Base-by-base conservation (phyloP, 2,797 vertebrate genomes). In the Cossypha dichroa region DNA sequence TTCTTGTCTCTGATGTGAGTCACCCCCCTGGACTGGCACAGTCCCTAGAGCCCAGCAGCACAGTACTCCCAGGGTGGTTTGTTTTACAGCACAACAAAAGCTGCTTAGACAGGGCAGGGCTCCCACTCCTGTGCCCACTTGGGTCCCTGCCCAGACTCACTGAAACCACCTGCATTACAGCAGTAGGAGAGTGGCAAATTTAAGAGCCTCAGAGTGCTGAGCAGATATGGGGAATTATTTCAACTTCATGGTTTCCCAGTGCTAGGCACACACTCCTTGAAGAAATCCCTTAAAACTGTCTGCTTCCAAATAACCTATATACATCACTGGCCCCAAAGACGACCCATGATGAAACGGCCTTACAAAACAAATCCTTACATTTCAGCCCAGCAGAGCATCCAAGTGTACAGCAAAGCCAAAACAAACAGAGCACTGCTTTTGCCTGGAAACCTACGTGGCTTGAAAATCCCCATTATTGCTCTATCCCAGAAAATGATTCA, bases 391-490 rank as follows among this genome's bases (percentile, higher is more conserved):
- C 29, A 34, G 40, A 70, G 15, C 69, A 48, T 40, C 66, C 83
- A 52, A 93, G 48, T 19, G 54, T 73, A 13, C 25, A 63, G 58
- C 68, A 75, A 72, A 94, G 70, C 91, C 91, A 95, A 83, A 52
- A 21, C 33, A 70, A 68, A 67, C 25, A 80, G n/a, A 40, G 28
- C 12, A 13, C 62, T 55, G 85, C 79, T 87, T 54, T 76, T 26
- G 87, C 80, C 82, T 56, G 55, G 78, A 81, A 96, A 85, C 1
- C 0, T 60, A n/a, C 3, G 1, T 29, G 48, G 36, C 91, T 97
- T 93, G 54, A 96, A 96, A 97, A 94, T 73, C 64, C 49, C 73
- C 20, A 5, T 38, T 91, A 93, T 86, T 96, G 81, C 88, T 94
- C 73, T 40, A 29, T 28, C 84, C 86, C 76, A 43, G 75, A 69